phyloP scores from a whole-genome alignment of 2,113 vertebrate species.

The Leptodactylus fuscus region DNA sequence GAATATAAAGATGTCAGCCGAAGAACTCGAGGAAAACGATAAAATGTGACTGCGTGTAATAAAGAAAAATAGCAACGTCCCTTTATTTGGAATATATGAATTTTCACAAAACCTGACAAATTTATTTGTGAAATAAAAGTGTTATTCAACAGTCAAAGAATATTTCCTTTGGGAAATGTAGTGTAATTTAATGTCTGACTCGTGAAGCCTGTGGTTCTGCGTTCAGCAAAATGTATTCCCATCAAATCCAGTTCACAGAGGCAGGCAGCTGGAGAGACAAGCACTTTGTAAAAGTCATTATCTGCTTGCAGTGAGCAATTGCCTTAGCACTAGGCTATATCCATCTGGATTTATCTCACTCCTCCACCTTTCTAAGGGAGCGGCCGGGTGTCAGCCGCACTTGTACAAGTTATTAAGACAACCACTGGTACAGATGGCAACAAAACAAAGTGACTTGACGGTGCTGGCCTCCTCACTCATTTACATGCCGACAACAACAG shows the following conservation, averaged over 20 bases:
- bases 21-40: not conserved
- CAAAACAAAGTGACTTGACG: slow-evolving; percentile 57
- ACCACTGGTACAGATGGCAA: slow-evolving; percentile 57
- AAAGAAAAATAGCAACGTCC: not conserved
- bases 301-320: slow-evolving; percentile 21
- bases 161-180: slow-evolving; percentile 46
- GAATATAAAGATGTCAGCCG: slow-evolving; percentile 16
- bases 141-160: slow-evolving; percentile 35
- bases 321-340: slow-evolving; percentile 4
- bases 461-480: slow-evolving; percentile 48
- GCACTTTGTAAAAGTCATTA: slow-evolving; percentile 27
- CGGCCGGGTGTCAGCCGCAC: slow-evolving; percentile 38
- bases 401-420: slow-evolving; percentile 58
- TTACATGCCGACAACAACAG: slow-evolving; percentile 62
- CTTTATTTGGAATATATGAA: slow-evolving; percentile 23
- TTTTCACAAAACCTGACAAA: not conserved
- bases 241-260: slow-evolving; percentile 30
- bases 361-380: slow-evolving; percentile 22
- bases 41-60: not conserved
- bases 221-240: slow-evolving; percentile 21
- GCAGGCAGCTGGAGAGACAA: slow-evolving; percentile 39
- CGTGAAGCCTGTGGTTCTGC: slow-evolving; percentile 25
- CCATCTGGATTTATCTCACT: slow-evolving; percentile 19
- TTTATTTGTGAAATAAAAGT: slow-evolving; percentile 40
- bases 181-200: slow-evolving; percentile 47